Base-by-base conservation (phyloP, 2,113 vertebrate genomes). In the Tachysurus vachellii region DNA sequence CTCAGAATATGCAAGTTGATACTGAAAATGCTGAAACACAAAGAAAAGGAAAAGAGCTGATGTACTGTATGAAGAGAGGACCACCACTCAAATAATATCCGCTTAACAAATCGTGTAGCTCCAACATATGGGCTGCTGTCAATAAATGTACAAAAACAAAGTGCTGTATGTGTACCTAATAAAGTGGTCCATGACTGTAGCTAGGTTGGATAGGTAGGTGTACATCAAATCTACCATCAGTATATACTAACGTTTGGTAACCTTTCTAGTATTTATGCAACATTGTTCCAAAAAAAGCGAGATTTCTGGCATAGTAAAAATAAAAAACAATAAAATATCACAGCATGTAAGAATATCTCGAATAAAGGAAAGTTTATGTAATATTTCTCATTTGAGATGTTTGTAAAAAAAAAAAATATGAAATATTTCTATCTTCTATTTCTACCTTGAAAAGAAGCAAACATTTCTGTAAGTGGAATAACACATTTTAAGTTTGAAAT, bases 1-100 rank as follows among this genome's bases (percentile, higher is more conserved):
- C 71, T 64, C 71, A 14, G n/a, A 21, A 50, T 75, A 85, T 8
- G 71, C 56, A 61, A 76, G 84, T 59, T 66, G 73, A 85, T 79
- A 47, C 71, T 77, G 70, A 31, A 64, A 47, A 61, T 12, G 4
- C 57, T 85, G 56, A 11, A 85, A n/a, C 57, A 50, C 57, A 50
- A 50, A 28, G n/a, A 80, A 80, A 36, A 36, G 9, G n/a, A 50
- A 31, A 5, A 76, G 57, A 77, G 83, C 1, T 76, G 68, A 76
- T 47, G 5, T 50, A 7, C 23, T n/a, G 47, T n/a, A 50, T 59
- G 62, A 79, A 79, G n/a, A 28, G 50, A 28, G 53, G 16, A 80
- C 8, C 53, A 57, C 14, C 10, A 36, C 28, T 53, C n/a, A 80
- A 57, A 57, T 36, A 21, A 56, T 31, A 21, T 80, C n/a, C 10